Evolutionary conservation across 2,888 invertebrate species (phyloP).

Genomic region (Xanthorhoe designata): DNA sequence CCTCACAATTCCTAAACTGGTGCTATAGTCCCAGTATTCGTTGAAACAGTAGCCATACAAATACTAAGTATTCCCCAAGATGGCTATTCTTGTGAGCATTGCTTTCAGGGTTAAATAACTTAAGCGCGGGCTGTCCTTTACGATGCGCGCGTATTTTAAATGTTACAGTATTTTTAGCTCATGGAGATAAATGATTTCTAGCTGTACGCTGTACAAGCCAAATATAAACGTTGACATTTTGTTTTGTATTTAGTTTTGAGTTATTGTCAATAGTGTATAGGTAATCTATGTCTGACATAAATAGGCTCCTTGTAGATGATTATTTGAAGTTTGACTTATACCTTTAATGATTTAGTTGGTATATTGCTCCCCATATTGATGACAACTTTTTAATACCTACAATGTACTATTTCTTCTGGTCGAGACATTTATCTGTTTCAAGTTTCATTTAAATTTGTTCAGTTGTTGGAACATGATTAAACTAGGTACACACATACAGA

Average conservation of each 20-base stretch:
- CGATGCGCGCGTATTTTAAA: constrained; percentile 62
- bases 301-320: no score
- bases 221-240: constrained; percentile 26
- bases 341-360: no score
- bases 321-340: no score
- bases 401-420: no score
- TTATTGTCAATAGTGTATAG: background rate
- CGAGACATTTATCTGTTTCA: no score
- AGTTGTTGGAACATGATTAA: no score
- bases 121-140: constrained; percentile 65
- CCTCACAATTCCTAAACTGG: background rate
- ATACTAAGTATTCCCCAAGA: constrained; percentile 61
- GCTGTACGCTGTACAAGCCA: constrained; percentile 31
- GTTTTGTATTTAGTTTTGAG: constrained; percentile 14
- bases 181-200: constrained; percentile 59
- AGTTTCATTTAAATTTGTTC: no score
- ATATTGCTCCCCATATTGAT: no score
- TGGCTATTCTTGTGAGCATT: constrained; percentile 72
- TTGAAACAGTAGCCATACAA: constrained; percentile 28
- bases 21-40: constrained; percentile 43
- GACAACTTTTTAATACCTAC: no score
- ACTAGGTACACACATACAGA: no score
- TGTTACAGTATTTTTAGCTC: constrained; percentile 64
- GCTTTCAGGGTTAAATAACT: constrained; percentile 84
- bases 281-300: background rate